Evolutionary conservation across 2,888 invertebrate species (phyloP).

Genomic region (Macaria liturata): DNA sequence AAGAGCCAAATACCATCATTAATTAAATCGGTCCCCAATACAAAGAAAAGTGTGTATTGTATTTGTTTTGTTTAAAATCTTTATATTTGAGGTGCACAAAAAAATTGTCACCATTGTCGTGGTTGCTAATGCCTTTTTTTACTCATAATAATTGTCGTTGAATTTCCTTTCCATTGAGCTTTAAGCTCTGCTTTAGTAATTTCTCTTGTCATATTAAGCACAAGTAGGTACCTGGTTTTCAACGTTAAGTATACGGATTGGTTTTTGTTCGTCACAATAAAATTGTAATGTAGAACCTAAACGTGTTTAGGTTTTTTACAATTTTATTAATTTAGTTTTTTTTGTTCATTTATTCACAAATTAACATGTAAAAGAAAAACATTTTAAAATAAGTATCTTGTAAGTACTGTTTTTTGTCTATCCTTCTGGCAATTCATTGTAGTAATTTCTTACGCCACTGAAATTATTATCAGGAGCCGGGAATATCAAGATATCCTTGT

Average conservation of each 20-base stretch:
- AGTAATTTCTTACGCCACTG: no score
- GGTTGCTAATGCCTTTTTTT: conserved; percentile 52
- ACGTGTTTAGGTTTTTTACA: no score
- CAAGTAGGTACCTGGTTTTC: conserved; percentile 48
- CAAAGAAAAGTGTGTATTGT: conserved; percentile 42
- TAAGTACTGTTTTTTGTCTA: no score
- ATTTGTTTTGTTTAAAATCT: conserved; percentile 54
- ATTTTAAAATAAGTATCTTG: no score
- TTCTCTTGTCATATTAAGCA: conserved; percentile 66
- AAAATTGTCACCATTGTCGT: conserved; percentile 71
- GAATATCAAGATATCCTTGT: no score
- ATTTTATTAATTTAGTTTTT: no score
- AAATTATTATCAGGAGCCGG: no score
- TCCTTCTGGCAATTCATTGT: no score
- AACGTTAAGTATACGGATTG: background rate
- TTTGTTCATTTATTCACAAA: no score
- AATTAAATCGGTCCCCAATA: conserved; percentile 56
- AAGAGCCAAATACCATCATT: conserved; percentile 35
- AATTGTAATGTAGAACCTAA: no score
- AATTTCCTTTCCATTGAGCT: conserved; percentile 74
- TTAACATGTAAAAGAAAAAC: no score
- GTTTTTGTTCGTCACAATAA: background rate
- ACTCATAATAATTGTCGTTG: conserved; percentile 72
- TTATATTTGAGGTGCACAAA: conserved; percentile 58
- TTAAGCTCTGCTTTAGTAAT: conserved; percentile 49